Conservation (phyloP, 2,888 invertebrate species). For the Microchrysa polita region DNA sequence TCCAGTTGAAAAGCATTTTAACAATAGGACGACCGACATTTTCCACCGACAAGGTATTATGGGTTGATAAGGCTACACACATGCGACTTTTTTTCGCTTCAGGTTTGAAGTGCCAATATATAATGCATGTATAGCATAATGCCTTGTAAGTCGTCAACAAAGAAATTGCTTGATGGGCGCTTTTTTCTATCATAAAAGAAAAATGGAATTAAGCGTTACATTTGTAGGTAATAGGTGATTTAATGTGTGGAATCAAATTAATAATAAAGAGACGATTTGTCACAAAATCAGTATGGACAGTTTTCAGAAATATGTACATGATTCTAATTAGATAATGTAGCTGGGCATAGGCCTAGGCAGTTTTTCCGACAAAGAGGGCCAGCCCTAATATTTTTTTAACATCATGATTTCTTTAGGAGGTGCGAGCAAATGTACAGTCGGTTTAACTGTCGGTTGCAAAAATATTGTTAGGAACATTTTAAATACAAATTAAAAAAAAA, state of each 20-base stretch:
- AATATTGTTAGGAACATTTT: too few relatives aligned
- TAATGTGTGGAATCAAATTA: conserved; percentile 6
- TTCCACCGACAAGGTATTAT: conserved; percentile 37
- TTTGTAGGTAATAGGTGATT: conserved; percentile 35
- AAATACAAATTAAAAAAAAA: too few relatives aligned
- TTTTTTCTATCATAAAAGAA: conserved; percentile 46
- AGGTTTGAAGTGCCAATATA: conserved; percentile 13
- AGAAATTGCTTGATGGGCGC: conserved; percentile 51
- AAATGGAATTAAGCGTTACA: conserved; percentile 37
- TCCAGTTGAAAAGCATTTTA: conserved; percentile 36
- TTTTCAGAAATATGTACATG: too few relatives aligned
- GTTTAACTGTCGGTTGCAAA: too few relatives aligned
- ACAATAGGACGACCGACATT: conserved; percentile 25
- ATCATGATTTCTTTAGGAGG: too few relatives aligned
- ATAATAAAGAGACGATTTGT: too few relatives aligned
- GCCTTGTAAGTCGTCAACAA: conserved; percentile 51
- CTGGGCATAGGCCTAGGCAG: too few relatives aligned
- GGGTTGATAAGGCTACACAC: conserved; percentile 28
- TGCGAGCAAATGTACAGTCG: too few relatives aligned
- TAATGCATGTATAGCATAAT: conserved; percentile 25
- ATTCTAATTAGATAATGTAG: too few relatives aligned
- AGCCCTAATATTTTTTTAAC: too few relatives aligned
- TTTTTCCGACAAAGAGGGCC: too few relatives aligned
- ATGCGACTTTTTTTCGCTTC: conserved; percentile 22
- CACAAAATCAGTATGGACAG: too few relatives aligned